Evolutionary conservation across 2,888 invertebrate genomes (phyloP).

Genomic region (Drosophila lutescens): DNA sequence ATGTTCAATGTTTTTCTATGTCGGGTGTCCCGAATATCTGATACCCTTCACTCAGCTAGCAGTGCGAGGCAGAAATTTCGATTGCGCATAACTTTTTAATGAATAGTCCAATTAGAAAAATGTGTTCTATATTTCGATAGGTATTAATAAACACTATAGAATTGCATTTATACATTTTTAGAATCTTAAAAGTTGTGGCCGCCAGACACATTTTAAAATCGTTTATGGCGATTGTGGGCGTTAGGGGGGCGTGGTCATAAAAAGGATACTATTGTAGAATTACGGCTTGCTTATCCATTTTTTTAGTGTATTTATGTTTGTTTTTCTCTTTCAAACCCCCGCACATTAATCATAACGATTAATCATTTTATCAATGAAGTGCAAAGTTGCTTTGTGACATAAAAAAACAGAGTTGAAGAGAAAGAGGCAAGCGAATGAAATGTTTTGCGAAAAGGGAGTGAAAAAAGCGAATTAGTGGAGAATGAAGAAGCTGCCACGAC

Average conservation of each 20-base stretch:
- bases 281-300: neutral
- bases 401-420: slow-evolving; percentile 23
- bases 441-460: slow-evolving; percentile 6
- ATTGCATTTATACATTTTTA: too few relatives aligned
- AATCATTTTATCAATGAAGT: slow-evolving; percentile 80
- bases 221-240: too few relatives aligned
- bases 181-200: too few relatives aligned
- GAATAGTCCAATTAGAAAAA: too few relatives aligned
- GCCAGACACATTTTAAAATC: too few relatives aligned
- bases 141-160: too few relatives aligned
- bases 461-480: slow-evolving; percentile 28
- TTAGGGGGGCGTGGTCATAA: too few relatives aligned
- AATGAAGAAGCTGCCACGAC: slow-evolving; percentile 37
- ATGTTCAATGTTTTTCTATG: neutral
- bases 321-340: slow-evolving; percentile 1
- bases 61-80: too few relatives aligned
- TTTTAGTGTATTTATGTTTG: neutral
- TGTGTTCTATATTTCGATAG: too few relatives aligned
- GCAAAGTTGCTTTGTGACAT: slow-evolving; percentile 57
- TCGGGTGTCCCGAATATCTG: too few relatives aligned
- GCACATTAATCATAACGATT: slow-evolving; percentile 66
- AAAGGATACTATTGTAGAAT: neutral
- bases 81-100: too few relatives aligned
- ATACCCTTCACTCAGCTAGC: too few relatives aligned
- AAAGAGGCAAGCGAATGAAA: slow-evolving; percentile 23